Conservation (phyloP, 2,888 invertebrate genomes). For the Oscheius onirici region DNA sequence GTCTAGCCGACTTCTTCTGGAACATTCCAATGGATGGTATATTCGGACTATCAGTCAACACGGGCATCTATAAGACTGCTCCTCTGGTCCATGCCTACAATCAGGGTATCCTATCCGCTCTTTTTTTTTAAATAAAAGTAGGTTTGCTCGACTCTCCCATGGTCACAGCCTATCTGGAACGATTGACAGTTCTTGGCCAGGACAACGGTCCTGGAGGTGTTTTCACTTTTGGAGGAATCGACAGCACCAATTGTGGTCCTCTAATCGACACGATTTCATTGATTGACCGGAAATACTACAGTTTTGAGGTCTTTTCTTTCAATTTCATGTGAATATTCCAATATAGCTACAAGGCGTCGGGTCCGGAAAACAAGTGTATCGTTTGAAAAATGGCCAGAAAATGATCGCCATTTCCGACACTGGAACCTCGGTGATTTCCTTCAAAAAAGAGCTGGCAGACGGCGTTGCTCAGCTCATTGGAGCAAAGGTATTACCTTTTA, state of each 20-base stretch:
- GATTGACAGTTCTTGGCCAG: not conserved
- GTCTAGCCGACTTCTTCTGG: not conserved
- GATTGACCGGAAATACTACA: not conserved
- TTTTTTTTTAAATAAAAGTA: not conserved
- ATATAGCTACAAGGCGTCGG: not conserved
- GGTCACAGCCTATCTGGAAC: slow-evolving; percentile 7
- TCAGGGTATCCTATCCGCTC: not conserved
- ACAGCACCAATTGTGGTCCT: not conserved
- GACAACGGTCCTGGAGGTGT: not conserved
- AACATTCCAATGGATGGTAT: slow-evolving; percentile 9
- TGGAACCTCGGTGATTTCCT: not conserved
- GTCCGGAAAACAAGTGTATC: not conserved
- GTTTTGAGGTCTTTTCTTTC: not conserved
- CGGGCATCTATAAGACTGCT: not conserved
- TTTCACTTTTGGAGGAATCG: not conserved
- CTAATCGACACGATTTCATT: not conserved
- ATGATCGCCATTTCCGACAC: not conserved
- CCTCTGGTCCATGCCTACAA: not conserved
- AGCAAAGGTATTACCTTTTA: not conserved
- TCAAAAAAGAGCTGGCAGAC: not conserved
- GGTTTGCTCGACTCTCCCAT: not conserved
- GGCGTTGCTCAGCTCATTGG: not conserved
- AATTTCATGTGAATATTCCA: not conserved
- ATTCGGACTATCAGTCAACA: slow-evolving; percentile 1
- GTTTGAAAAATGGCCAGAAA: not conserved